phyloP scores from a whole-genome alignment of 2,113 vertebrate genomes.

The Anarhynchus alexandrinus region DNA sequence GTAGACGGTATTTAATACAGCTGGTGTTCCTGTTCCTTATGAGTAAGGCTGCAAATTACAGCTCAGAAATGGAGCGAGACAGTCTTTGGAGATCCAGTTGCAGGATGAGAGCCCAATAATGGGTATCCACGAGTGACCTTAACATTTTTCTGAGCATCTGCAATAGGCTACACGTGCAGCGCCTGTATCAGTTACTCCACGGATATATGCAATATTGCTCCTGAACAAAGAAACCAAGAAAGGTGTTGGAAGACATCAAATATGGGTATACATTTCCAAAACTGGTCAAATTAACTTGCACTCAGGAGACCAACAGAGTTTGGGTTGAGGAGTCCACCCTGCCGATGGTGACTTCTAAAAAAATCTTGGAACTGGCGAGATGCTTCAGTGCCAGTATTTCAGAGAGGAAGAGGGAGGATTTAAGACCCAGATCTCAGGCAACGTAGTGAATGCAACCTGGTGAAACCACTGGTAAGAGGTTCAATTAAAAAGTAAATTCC shows the following conservation, averaged over 20 bases:
- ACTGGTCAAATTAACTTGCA: background rate
- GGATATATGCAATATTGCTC: background rate
- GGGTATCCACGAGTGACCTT: background rate
- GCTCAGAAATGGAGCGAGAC: background rate
- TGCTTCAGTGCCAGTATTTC: background rate
- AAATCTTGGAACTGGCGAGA: background rate
- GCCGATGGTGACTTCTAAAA: background rate
- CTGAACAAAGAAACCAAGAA: background rate
- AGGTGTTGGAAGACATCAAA: background rate
- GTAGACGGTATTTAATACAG: background rate
- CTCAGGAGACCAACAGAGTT: background rate
- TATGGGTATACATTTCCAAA: background rate
- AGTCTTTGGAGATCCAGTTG: background rate
- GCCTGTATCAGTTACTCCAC: background rate
- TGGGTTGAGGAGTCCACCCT: background rate
- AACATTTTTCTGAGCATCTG: background rate
- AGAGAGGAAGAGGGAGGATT: background rate
- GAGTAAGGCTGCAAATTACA: background rate
- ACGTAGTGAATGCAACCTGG: fast-evolving
- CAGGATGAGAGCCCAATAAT: background rate
- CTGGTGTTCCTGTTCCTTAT: background rate
- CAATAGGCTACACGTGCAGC: background rate
- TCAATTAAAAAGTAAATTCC: background rate
- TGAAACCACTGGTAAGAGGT: background rate
- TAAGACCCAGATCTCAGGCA: background rate